A percentile compares a stretch with the other conserved stretches of the same genome.
Evolutionary conservation across 2,797 vertebrate genomes (phyloP).

Genomic region (Okamejei kenojei): DNA sequence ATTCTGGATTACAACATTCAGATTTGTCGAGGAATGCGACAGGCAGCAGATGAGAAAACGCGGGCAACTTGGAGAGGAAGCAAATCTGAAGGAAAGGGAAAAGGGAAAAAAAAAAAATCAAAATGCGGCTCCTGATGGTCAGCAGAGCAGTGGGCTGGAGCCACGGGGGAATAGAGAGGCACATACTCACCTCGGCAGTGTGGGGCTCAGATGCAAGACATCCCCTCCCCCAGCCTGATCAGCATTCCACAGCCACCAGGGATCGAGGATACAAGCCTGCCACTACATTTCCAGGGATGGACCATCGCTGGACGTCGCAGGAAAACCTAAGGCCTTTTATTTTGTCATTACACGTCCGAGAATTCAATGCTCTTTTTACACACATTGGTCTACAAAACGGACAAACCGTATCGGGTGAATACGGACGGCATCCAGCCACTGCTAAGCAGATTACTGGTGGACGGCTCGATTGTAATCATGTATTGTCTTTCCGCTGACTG

Average conservation of each 20-base stretch:
- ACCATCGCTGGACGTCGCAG: not conserved
- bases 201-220: slow-evolving; percentile 30
- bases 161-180: slow-evolving; percentile 21
- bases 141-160: not conserved
- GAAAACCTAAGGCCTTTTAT: not conserved
- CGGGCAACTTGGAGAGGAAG: too few species aligned
- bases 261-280: slow-evolving; percentile 16
- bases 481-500: too few species aligned
- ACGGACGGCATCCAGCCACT: not conserved
- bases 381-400: not conserved
- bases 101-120: not conserved
- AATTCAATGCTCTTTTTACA: not conserved
- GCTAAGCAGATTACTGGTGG: not conserved
- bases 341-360: not conserved
- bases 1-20: not conserved
- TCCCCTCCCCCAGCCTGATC: slow-evolving; percentile 30
- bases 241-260: slow-evolving; percentile 36
- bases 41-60: not conserved
- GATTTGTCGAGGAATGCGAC: not conserved
- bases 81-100: too few species aligned
- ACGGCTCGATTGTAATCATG: too few species aligned
- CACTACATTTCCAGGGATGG: slow-evolving; percentile 12
- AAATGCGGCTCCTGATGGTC: not conserved
- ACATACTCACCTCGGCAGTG: slow-evolving; percentile 28
- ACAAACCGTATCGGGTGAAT: not conserved